Base-by-base conservation (phyloP, 2,113 vertebrate species). In the Pygoscelis adeliae region DNA sequence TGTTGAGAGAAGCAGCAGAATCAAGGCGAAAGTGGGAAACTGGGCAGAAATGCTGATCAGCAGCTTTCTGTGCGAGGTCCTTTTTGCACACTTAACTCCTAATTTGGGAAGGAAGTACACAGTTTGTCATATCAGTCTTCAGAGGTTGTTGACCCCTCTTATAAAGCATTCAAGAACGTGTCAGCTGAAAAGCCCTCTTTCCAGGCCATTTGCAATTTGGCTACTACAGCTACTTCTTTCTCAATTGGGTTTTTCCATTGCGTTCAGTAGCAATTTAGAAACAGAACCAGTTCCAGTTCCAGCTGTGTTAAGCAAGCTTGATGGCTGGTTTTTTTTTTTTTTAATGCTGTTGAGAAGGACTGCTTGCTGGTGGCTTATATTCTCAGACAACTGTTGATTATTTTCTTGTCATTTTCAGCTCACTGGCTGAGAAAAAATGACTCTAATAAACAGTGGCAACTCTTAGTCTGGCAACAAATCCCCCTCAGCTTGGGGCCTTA, bases 251-350 rank as follows among this genome's bases (percentile, higher is more conserved):
- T 87, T 90, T 94, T 65, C 78, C 84, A 23, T 53, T 61, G 70
- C 69, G 89, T 87, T 95, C 77, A 65, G n/a, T 30, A 69, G 52
- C 84, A 88, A 42, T 80, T 96, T 83, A 90, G 84, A 52, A 83
- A 49, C 49, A 82, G 73, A 97, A 65, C 87, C 56, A 56, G 90
- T 58, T 96, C 93, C 91, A 95, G 38, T 78, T 94, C 92, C 93
- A 97, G 92, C 91, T 97, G 96, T 80, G 91, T 87, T 94, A 97
- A 91, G 66, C 61, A 69, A 83, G 70, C 49, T 82, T 87, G 91
- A 96, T 95, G 61, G 49, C 40, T 80, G 32, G 8, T 29, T 15
- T 29, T 36, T 84, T 26, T 44, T 53, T 34, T 50, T 52, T 12
- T 15, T 11, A 13, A 15, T 52, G 52, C 44, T 52, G 27, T 79